These are phyloP conservation scores for Metalampra italica DNA, from an alignment of 2,888 invertebrate genomes.

Conservation along the genomic window DNA sequence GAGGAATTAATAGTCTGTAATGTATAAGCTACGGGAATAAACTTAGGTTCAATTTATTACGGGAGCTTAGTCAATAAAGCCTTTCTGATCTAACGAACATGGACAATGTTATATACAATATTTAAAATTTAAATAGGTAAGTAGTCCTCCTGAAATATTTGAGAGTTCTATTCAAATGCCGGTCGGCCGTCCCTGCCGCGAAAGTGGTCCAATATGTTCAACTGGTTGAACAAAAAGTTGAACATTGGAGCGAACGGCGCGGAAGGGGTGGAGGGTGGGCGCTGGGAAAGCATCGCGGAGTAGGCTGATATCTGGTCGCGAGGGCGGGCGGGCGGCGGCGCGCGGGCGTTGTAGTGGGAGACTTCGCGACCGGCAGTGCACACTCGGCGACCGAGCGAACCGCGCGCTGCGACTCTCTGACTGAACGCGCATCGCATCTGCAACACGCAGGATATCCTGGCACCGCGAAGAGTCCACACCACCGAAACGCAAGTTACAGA, in stretches of 20 bases:
- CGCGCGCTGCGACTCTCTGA: slow-evolving; percentile 46
- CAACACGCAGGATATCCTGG: slow-evolving; percentile 36
- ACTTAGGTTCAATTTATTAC: no score
- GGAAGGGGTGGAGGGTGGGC: slow-evolving; percentile 36
- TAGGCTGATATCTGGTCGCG: slow-evolving; percentile 29
- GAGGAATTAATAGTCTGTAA: no score
- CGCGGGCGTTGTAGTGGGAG: slow-evolving; percentile 27
- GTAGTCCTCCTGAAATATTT: no score
- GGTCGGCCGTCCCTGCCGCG: slow-evolving; percentile 16
- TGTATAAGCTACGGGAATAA: no score
- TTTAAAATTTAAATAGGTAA: no score
- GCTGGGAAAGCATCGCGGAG: slow-evolving; percentile 14
- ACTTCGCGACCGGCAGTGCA: slow-evolving; percentile 55
- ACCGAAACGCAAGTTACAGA: slow-evolving; percentile 12
- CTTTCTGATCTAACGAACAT: no score
- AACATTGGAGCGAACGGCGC: no score
- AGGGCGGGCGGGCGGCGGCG: slow-evolving; percentile 21
- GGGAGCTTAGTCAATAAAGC: no score
- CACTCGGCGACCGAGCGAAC: slow-evolving; percentile 49
- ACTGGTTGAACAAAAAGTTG: no score
- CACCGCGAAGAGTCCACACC: slow-evolving; percentile 22
- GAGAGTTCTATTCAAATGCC: no score
- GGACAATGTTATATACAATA: no score
- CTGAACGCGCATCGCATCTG: slow-evolving; percentile 36
- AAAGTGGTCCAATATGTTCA: no score